phyloP scores from a whole-genome alignment of 2,797 vertebrate species.

The Podarcis lilfordi region DNA sequence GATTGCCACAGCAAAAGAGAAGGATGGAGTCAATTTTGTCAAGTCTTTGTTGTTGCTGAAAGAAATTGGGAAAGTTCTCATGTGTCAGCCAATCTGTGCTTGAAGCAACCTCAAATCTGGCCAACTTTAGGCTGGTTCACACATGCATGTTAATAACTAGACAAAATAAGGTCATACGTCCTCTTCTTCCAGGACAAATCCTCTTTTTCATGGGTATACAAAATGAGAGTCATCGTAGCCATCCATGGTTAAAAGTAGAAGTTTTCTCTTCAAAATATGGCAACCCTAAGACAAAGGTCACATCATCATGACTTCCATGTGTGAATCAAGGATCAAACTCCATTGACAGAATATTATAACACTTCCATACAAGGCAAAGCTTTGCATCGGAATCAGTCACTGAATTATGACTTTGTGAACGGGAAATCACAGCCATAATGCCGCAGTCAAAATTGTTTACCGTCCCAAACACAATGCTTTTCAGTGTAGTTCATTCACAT shows the following conservation, averaged over 20 bases:
- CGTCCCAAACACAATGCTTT: neutral
- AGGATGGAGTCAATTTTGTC: neutral
- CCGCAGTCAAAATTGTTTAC: neutral
- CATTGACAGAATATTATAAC: too few relatives aligned
- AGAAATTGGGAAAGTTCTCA: neutral
- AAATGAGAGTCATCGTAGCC: too few relatives aligned
- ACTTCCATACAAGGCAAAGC: neutral
- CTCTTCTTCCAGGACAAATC: too few relatives aligned
- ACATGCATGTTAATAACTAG: neutral
- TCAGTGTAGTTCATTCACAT: neutral
- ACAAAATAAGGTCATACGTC: too few relatives aligned
- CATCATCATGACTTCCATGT: neutral
- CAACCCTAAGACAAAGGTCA: neutral
- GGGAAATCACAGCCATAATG: neutral
- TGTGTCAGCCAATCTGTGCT: neutral
- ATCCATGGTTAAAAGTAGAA: too few relatives aligned
- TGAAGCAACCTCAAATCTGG: neutral
- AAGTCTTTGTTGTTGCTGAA: neutral
- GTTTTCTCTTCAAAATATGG: too few relatives aligned
- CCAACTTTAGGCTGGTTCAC: neutral
- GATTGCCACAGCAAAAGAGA: conserved; percentile 7
- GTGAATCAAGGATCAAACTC: neutral
- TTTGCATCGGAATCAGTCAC: neutral
- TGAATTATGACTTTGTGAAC: neutral
- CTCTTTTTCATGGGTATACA: too few relatives aligned